Evolutionary conservation across 2,797 vertebrate genomes (phyloP).

Genomic region (Coregonus ussuriensis): DNA sequence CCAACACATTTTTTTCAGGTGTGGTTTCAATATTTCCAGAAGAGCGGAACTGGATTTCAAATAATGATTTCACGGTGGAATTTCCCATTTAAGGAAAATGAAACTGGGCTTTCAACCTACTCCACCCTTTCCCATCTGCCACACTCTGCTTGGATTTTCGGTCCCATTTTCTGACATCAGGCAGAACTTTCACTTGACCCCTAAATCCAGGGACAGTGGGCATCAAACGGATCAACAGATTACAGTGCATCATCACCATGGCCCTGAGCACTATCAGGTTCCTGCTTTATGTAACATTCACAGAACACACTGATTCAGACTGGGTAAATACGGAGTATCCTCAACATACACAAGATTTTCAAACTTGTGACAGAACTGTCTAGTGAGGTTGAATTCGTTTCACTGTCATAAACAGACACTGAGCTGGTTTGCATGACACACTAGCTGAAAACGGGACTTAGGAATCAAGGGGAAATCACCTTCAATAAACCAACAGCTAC

Average conservation of each 20-base stretch:
- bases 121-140: background rate
- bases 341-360: background rate
- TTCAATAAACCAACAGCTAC: background rate
- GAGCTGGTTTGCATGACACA: too few relatives aligned
- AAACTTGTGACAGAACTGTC: too few relatives aligned
- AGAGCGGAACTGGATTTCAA: background rate
- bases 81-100: background rate
- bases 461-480: background rate
- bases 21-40: background rate
- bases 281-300: background rate
- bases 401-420: background rate
- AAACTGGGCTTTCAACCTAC: background rate
- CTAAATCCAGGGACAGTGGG: constrained; percentile 32
- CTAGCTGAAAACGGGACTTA: background rate
- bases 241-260: constrained; percentile 18
- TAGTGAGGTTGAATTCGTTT: background rate
- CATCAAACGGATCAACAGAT: constrained; percentile 44
- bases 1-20: background rate
- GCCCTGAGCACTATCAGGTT: constrained; percentile 16
- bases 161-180: constrained; percentile 24
- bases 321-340: background rate
- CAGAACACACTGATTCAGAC: background rate
- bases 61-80: constrained; percentile 1
- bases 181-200: constrained; percentile 29
- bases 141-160: constrained; percentile 23